Evolutionary conservation across 2,797 vertebrate species (phyloP).

Genomic region (Melopsittacus undulatus): DNA sequence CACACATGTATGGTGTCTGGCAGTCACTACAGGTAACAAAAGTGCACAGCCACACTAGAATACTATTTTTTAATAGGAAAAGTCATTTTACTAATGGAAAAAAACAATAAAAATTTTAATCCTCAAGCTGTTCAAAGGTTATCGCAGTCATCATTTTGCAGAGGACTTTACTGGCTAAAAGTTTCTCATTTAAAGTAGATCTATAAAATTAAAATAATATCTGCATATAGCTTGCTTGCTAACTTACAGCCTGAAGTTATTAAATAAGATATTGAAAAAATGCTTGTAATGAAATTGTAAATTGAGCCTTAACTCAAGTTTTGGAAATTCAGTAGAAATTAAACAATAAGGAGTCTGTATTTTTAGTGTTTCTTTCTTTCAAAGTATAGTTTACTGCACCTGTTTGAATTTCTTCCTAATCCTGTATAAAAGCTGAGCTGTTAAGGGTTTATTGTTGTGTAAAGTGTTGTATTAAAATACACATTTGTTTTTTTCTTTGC

Average conservation of each 20-base stretch:
- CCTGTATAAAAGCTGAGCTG: neutral
- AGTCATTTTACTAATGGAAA: neutral
- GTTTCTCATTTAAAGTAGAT: neutral
- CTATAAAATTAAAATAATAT: neutral
- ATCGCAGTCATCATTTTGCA: neutral
- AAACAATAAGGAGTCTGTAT: neutral
- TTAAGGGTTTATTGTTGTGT: conserved; percentile 24
- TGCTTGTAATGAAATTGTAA: neutral
- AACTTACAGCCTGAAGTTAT: neutral
- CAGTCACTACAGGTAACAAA: neutral
- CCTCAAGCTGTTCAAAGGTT: neutral
- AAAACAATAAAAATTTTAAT: rapidly evolving
- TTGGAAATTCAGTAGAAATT: conserved; percentile 1
- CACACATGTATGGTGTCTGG: rapidly evolving
- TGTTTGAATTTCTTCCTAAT: conserved; percentile 16
- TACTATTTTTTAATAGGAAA: neutral
- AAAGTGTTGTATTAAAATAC: neutral
- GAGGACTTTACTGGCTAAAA: neutral
- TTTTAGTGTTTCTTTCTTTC: neutral
- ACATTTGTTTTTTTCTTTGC: neutral
- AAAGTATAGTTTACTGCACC: neutral
- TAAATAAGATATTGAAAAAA: neutral
- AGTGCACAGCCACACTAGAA: neutral
- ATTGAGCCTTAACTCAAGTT: neutral
- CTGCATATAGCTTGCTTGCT: neutral